Evolutionary conservation across 2,113 vertebrate genomes (phyloP).

Genomic region (Chaenocephalus aceratus): DNA sequence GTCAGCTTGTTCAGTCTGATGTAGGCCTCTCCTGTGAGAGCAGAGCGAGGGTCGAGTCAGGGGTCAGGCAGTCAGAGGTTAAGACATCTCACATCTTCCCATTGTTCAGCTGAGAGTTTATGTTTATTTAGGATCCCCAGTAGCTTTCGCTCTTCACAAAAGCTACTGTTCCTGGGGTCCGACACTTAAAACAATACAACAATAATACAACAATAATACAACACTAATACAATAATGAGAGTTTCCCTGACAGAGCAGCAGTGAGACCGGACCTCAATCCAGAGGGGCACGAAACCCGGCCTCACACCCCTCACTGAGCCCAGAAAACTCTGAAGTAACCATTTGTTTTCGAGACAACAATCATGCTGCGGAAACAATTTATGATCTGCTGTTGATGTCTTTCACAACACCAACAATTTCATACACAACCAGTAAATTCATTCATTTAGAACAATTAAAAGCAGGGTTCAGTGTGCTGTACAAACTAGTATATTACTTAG

Average conservation of each 20-base stretch:
- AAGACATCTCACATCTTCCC: constrained; percentile 56
- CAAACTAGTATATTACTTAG: constrained; percentile 2
- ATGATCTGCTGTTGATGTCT: neutral
- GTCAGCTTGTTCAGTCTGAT: constrained; percentile 92
- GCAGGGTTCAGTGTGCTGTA: neutral
- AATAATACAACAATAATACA: no score
- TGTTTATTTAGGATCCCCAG: no score
- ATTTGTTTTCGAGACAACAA: neutral
- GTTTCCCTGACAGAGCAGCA: constrained; percentile 10
- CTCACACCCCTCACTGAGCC: neutral
- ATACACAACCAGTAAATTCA: neutral
- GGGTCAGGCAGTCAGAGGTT: constrained; percentile 66
- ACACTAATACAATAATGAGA: neutral
- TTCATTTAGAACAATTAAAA: neutral
- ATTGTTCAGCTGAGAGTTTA: constrained; percentile 41
- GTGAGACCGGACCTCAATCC: neutral
- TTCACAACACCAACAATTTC: neutral
- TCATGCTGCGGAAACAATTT: neutral
- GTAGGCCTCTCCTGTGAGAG: constrained; percentile 93
- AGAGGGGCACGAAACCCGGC: neutral
- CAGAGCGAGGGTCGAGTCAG: constrained; percentile 47
- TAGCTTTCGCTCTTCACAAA: no score
- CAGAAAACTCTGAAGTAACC: neutral
- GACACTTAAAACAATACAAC: no score
- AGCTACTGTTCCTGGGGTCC: no score